Percentiles rank a stretch among this genome's conserved stretches.
These are phyloP conservation scores for Kradibia gibbosae DNA, from an alignment of 1,140 invertebrate species.

Conservation along the genomic window DNA sequence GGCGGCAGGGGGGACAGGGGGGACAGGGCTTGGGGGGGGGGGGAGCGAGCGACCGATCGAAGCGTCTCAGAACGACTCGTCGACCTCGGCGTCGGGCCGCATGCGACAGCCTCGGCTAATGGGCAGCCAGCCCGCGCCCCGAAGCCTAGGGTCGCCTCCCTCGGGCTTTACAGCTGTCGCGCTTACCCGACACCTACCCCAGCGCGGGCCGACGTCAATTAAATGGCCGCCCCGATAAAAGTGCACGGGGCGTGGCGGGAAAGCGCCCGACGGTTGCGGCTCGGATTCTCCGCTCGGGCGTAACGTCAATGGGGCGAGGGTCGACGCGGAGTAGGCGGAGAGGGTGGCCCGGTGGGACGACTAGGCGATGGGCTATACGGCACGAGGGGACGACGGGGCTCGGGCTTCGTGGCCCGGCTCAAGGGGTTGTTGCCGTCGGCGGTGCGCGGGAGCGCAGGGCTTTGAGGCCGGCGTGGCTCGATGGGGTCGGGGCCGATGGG, in stretches of 20 bases:
- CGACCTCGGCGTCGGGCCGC: neutral
- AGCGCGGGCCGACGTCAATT: constrained; percentile 43
- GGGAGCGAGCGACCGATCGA: neutral
- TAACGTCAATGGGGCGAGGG: neutral
- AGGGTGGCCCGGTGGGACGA: neutral
- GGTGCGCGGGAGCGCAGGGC: neutral
- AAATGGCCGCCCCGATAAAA: constrained; percentile 49
- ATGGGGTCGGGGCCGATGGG: neutral
- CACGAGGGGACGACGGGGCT: no score
- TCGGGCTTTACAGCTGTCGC: constrained; percentile 70
- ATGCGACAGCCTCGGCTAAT: neutral
- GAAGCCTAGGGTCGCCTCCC: constrained; percentile 59
- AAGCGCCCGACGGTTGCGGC: neutral
- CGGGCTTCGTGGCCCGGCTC: neutral
- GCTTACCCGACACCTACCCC: constrained; percentile 66
- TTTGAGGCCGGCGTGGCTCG: no score
- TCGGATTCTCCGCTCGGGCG: neutral
- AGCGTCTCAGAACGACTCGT: neutral
- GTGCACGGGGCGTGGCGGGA: constrained; percentile 27
- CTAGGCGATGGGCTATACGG: neutral
- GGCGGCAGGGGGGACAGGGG: neutral
- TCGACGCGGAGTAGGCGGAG: neutral
- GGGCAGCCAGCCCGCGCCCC: no score
- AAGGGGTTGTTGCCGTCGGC: neutral
- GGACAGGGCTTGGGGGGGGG: neutral